Evolutionary conservation across 2,888 invertebrate species (phyloP).

Genomic region (Lordiphosa fenestrarum): DNA sequence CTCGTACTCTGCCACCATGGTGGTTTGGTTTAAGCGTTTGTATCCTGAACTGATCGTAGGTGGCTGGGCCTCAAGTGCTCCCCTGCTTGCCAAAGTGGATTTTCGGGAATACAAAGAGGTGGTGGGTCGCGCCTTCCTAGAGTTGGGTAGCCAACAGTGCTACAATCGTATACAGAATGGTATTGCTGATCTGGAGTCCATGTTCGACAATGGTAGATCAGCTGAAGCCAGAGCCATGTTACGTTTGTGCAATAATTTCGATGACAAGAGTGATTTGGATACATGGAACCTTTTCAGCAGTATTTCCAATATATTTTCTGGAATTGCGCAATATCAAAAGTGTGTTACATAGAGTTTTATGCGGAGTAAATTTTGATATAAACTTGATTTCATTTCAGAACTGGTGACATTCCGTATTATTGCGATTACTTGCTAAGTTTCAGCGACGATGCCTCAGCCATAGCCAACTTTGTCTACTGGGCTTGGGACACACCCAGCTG

Average conservation of each 20-base stretch:
- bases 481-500: slow-evolving; percentile 46
- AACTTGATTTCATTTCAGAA: not conserved
- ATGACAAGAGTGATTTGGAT: slow-evolving; percentile 73
- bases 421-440: slow-evolving; percentile 61
- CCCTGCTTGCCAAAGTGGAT: slow-evolving; percentile 83
- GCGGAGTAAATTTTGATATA: not conserved
- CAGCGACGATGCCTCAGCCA: slow-evolving; percentile 65
- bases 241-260: slow-evolving; percentile 74
- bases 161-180: slow-evolving; percentile 77
- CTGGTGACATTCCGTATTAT: slow-evolving; percentile 25
- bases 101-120: slow-evolving; percentile 81
- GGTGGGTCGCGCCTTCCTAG: slow-evolving; percentile 66
- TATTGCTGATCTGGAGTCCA: slow-evolving; percentile 68
- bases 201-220: slow-evolving; percentile 62
- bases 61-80: slow-evolving; percentile 85
- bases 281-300: slow-evolving; percentile 74
- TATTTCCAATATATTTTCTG: slow-evolving; percentile 74
- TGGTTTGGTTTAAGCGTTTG: slow-evolving; percentile 84
- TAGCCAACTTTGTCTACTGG: slow-evolving; percentile 57
- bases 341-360: slow-evolving; percentile 25
- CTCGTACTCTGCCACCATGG: slow-evolving; percentile 86
- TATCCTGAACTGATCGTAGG: slow-evolving; percentile 84
- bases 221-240: slow-evolving; percentile 73
- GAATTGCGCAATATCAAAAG: slow-evolving; percentile 75
- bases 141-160: slow-evolving; percentile 75